Conservation (phyloP, 2,888 invertebrate genomes). For the Temnothorax ravouxi region DNA sequence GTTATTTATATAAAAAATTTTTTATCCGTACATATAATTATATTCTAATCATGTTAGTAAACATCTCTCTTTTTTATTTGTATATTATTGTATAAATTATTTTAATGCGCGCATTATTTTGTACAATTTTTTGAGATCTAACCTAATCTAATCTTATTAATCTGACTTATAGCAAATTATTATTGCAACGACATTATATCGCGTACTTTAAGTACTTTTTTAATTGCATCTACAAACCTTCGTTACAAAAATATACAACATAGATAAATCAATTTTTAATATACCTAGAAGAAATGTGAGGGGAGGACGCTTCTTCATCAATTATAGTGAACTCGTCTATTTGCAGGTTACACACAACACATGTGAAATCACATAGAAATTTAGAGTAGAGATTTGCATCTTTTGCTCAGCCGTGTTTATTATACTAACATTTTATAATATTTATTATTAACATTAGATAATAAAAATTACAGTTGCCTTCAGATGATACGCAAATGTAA, state of each 20-base stretch:
- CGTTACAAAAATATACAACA: not conserved
- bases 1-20: not conserved
- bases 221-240: not conserved
- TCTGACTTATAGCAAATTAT: not conserved
- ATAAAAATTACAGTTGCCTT: not conserved
- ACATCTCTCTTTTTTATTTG: not conserved
- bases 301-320: not conserved
- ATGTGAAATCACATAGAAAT: not conserved
- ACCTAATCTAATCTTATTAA: conserved; percentile 8
- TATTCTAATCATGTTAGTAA: conserved; percentile 12
- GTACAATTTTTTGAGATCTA: not conserved
- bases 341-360: not conserved
- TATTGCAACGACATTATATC: not conserved
- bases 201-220: not conserved
- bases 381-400: not conserved
- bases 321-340: not conserved
- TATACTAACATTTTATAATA: conserved; percentile 12
- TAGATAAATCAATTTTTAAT: not conserved
- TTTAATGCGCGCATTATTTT: not conserved
- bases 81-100: not conserved
- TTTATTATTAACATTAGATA: conserved; percentile 27
- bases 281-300: not conserved
- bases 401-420: not conserved
- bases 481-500: not conserved
- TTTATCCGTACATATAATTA: not conserved